Base-by-base conservation (phyloP, 2,797 vertebrate genomes). In the Sandelia bainsii region DNA sequence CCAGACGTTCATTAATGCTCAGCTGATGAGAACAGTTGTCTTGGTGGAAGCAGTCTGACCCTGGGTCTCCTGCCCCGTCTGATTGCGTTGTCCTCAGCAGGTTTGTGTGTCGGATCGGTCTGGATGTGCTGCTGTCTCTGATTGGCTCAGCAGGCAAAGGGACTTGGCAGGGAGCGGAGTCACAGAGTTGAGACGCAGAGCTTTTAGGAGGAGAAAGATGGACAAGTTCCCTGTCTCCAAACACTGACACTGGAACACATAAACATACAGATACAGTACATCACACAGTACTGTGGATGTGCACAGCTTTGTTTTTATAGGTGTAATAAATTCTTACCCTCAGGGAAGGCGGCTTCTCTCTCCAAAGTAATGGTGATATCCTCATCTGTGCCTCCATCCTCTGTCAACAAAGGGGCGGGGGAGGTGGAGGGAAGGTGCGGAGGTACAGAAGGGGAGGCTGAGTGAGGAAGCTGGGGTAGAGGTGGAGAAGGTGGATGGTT, bases 181-280 rank as follows among this genome's bases (percentile, higher is more conserved):
- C 92, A 62, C 80, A 92, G 34, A 91, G 82, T 20, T 94, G 88
- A 63, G 93, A 89, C 5, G 74, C 62, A 65, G 93, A 86, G 73
- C 81, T 92, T 82, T 94, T 94, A 32, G 93, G 94, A 44, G 90
- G 92, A 17, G 89, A 90, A 23, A 81, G 81, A 53, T 79, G 83
- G 62, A 95, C 81, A 4, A 94, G 81, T 27, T 94, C 89, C 84
- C 87, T 91, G 40, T 92, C 92, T 76, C 93, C 84, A 58, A 95
- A 95, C 20, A 90, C 91, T n/a, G 95, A 93, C 66, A 94, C 95
- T 96, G 77, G 68, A 92, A 71, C 27, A 63, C 77, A 93, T 13
- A 79, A 11, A 46, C 3, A 78, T 6, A 22, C 53, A 56, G 9
- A 42, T 23, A 20, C 1, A 39, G 20, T 17, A 10, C 0, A 29